These are phyloP conservation scores for Steromphala cineraria DNA, from an alignment of 2,888 invertebrate species.

Conservation along the genomic window DNA sequence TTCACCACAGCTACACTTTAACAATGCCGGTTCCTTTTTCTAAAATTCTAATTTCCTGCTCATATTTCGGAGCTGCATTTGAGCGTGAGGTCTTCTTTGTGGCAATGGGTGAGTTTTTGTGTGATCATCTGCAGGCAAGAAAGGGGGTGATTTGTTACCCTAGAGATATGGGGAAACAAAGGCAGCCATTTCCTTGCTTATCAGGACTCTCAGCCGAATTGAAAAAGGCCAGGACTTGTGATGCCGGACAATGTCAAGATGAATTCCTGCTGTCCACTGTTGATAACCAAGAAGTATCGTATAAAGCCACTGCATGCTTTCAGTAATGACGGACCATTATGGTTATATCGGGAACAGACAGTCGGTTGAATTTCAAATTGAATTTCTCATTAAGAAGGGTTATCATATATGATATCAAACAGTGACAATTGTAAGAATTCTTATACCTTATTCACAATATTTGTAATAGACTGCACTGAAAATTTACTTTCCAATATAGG, in stretches of 20 bases:
- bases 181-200: constrained; percentile 1
- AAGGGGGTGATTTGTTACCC: background rate
- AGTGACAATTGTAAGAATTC: too few species aligned
- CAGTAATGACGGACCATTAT: too few species aligned
- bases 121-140: background rate
- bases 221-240: background rate
- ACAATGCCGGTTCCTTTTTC: background rate
- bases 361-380: too few species aligned
- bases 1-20: background rate
- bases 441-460: too few species aligned
- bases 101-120: background rate
- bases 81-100: constrained; percentile 11
- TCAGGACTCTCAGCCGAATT: background rate
- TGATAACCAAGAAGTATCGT: background rate
- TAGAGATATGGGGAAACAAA: background rate
- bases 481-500: too few species aligned
- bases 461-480: too few species aligned
- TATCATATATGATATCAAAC: too few species aligned
- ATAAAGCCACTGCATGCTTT: too few species aligned
- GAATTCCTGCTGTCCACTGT: background rate
- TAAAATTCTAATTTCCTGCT: constrained; percentile 12
- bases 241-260: background rate
- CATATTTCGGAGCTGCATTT: constrained; percentile 12
- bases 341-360: too few species aligned
- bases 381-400: too few species aligned